phyloP scores from a whole-genome alignment of 1,140 invertebrate species.

The Bombus consobrinus region DNA sequence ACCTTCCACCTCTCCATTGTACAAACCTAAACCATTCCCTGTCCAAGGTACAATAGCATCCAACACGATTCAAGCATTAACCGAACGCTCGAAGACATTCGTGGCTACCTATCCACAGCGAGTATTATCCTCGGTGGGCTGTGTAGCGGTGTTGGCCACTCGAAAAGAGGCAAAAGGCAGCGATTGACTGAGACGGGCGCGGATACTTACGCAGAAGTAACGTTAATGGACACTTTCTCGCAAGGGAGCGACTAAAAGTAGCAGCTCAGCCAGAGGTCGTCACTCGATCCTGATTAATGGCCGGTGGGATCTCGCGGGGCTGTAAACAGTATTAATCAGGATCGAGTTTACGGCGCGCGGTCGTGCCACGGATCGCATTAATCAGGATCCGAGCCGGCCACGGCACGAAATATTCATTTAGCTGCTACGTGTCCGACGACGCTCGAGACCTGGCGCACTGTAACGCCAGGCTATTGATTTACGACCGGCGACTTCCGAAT shows the following conservation, averaged over 20 bases:
- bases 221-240: slow-evolving; percentile 50
- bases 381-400: slow-evolving; percentile 64
- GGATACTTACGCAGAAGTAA: slow-evolving; percentile 25
- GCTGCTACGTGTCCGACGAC: slow-evolving; percentile 41
- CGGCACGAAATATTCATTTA: slow-evolving; percentile 63
- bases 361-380: slow-evolving; percentile 68
- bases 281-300: slow-evolving; percentile 76
- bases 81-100: not conserved
- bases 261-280: slow-evolving; percentile 61
- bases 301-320: slow-evolving; percentile 59
- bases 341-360: slow-evolving; percentile 69
- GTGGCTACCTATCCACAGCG: not conserved
- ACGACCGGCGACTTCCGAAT: slow-evolving; percentile 59
- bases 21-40: not conserved
- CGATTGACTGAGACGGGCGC: slow-evolving; percentile 4
- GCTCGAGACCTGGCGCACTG: slow-evolving; percentile 24
- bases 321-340: slow-evolving; percentile 77
- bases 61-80: slow-evolving; percentile 46
- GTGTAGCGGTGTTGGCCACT: not conserved
- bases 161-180: slow-evolving; percentile 1
- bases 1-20: not conserved
- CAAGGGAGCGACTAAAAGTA: slow-evolving; percentile 30
- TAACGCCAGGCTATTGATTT: slow-evolving; percentile 53
- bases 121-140: not conserved
- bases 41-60: not conserved